Percentiles rank a stretch among this genome's conserved stretches.
Conservation (phyloP, 92 coral and sea anemone species). For the Scolanthus callimorphus region DNA sequence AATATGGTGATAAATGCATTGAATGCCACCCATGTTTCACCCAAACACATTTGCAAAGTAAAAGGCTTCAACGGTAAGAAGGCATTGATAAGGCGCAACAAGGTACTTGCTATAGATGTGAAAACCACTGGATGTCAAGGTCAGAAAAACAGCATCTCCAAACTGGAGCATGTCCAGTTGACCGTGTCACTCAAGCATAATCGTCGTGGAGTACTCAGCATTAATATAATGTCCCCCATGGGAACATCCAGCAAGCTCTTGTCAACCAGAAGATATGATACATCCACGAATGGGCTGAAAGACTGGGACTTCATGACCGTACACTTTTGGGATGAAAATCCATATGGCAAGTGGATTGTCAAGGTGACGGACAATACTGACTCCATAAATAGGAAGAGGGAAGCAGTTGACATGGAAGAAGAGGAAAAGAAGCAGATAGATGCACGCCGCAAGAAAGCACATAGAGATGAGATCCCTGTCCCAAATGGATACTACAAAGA, state of each 20-base stretch:
- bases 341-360: constrained; percentile 73
- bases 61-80: constrained; percentile 31
- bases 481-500: constrained; percentile 5
- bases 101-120: constrained; percentile 36
- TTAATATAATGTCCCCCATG: constrained; percentile 64
- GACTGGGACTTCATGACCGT: constrained; percentile 93
- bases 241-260: constrained; percentile 73
- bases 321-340: constrained; percentile 86
- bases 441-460: constrained; percentile 68
- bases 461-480: constrained; percentile 53
- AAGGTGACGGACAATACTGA: constrained; percentile 54
- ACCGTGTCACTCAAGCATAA: constrained; percentile 69
- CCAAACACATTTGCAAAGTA: constrained; percentile 65
- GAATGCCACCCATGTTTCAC: constrained; percentile 72
- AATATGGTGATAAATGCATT: constrained; percentile 69
- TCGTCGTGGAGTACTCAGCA: constrained; percentile 84
- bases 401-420: constrained; percentile 78
- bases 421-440: constrained; percentile 70
- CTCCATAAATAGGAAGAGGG: constrained; percentile 20
- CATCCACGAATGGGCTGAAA: constrained; percentile 66
- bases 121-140: constrained; percentile 75
- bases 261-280: constrained; percentile 68
- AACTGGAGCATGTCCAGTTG: constrained; percentile 81
- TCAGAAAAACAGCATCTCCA: constrained; percentile 46
- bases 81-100: constrained; percentile 54